Conservation (phyloP, 2,113 vertebrate species). For the Leptocoma aspasia region DNA sequence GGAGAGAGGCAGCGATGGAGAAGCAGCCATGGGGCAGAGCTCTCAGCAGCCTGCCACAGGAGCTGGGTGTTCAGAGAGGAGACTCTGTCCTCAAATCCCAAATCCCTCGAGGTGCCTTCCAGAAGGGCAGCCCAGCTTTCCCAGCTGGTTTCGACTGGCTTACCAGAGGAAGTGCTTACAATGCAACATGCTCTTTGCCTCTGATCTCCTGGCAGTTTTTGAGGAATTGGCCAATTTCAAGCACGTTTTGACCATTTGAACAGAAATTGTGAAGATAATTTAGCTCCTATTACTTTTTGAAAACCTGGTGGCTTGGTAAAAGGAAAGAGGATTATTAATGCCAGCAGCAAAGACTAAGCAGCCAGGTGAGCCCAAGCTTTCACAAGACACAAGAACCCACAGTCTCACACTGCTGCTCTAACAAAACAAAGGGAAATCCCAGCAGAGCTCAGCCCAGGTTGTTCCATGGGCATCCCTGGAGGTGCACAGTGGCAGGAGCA, state of each 20-base stretch:
- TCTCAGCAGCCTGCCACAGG: rapidly evolving
- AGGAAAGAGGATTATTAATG: background rate
- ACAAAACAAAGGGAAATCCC: background rate
- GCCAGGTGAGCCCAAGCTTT: background rate
- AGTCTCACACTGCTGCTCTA: background rate
- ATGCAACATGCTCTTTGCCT: rapidly evolving
- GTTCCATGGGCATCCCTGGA: background rate
- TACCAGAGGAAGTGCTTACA: background rate
- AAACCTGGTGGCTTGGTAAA: background rate
- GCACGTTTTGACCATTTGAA: background rate
- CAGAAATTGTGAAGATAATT: background rate
- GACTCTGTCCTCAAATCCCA: background rate
- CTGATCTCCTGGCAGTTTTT: background rate
- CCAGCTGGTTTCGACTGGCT: background rate
- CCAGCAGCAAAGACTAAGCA: background rate
- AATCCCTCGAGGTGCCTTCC: background rate
- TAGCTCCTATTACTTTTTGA: background rate
- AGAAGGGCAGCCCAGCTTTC: background rate
- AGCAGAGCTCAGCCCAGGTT: background rate
- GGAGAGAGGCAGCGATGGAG: rapidly evolving
- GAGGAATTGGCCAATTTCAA: background rate
- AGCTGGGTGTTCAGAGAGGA: rapidly evolving
- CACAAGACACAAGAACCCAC: background rate
- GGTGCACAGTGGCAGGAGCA: background rate
- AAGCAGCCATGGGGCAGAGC: background rate